Conservation (phyloP, 2,797 vertebrate genomes). For the Okamejei kenojei region DNA sequence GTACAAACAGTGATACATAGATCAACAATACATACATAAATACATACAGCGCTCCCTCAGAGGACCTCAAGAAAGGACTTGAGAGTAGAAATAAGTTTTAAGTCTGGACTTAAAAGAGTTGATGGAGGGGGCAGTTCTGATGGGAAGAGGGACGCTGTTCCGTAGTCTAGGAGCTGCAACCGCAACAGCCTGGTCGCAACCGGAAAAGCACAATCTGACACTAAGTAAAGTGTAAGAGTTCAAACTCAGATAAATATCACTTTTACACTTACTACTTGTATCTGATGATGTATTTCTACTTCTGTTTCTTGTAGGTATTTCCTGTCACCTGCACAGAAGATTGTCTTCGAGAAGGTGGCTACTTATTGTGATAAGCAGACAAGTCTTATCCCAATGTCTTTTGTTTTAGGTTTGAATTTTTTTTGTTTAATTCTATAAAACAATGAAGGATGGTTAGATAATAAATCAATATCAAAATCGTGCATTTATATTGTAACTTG, state of each 20-base stretch:
- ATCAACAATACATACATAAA: too few relatives aligned
- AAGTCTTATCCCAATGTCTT: conserved; percentile 75
- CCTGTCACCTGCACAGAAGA: conserved; percentile 65
- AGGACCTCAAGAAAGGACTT: too few relatives aligned
- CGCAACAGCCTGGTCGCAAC: too few relatives aligned
- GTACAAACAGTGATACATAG: too few relatives aligned
- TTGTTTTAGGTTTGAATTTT: conserved; percentile 65
- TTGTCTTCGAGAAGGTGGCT: conserved; percentile 65
- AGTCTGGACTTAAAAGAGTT: too few relatives aligned
- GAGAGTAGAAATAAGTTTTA: too few relatives aligned
- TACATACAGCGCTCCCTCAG: too few relatives aligned
- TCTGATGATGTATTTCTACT: background rate
- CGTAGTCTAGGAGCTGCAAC: too few relatives aligned
- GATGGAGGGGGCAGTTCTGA: too few relatives aligned
- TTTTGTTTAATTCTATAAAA: background rate
- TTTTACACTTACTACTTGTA: background rate
- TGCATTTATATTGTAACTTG: background rate
- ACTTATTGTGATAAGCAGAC: conserved; percentile 74
- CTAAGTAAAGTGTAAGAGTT: background rate
- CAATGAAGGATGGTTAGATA: background rate
- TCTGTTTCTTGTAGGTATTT: conserved; percentile 53
- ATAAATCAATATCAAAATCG: background rate
- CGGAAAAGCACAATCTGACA: background rate
- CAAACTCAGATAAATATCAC: background rate
- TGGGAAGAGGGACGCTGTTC: too few relatives aligned